A percentile compares a stretch with the other conserved stretches of the same genome.
Evolutionary conservation across 2,113 vertebrate genomes (phyloP).

Genomic region (Cyanocitta stelleri): DNA sequence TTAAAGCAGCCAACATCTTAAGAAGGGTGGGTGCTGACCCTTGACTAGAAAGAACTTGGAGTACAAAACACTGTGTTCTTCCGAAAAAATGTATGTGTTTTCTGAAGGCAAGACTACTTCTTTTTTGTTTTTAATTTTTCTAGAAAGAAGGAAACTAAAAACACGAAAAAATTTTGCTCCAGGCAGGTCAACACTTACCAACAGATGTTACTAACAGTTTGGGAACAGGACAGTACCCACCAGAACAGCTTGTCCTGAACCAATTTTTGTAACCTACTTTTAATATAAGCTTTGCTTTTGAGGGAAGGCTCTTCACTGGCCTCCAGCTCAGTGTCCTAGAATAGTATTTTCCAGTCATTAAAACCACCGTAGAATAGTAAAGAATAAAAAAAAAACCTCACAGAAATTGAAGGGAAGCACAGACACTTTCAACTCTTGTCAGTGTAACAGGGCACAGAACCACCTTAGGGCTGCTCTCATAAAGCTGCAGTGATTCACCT

Average conservation of each 20-base stretch:
- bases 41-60: not conserved
- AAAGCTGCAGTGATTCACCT: not conserved
- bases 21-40: not conserved
- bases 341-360: not conserved
- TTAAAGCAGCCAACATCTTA: not conserved
- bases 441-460: not conserved
- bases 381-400: not conserved
- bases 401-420: not conserved
- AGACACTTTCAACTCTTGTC: not conserved
- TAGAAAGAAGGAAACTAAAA: not conserved
- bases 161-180: not conserved
- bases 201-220: not conserved
- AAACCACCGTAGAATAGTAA: not conserved
- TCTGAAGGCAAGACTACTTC: not conserved
- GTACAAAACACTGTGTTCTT: not conserved
- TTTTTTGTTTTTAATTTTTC: not conserved
- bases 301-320: not conserved
- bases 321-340: not conserved
- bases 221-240: not conserved
- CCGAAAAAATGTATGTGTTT: rapidly evolving
- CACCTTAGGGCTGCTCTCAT: not conserved
- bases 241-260: not conserved
- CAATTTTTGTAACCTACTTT: not conserved
- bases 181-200: not conserved
- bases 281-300: not conserved